These are phyloP conservation scores for Polylopha cassiicola DNA, from an alignment of 2,888 invertebrate genomes.

Conservation along the genomic window DNA sequence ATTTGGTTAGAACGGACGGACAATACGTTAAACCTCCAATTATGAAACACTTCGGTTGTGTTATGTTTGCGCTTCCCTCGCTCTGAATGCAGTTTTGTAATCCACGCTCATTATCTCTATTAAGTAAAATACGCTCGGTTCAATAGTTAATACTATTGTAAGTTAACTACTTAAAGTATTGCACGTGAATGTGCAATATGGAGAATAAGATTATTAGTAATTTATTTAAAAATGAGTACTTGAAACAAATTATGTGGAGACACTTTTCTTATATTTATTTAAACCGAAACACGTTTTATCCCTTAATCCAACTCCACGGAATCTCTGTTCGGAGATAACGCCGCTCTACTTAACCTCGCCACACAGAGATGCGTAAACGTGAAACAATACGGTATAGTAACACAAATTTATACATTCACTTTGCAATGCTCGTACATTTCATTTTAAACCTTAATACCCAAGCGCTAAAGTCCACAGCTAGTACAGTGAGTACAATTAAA, in stretches of 20 bases:
- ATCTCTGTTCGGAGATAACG: slow-evolving; percentile 73
- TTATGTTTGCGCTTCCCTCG: slow-evolving; percentile 7
- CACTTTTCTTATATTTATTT: slow-evolving; percentile 10
- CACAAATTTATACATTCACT: slow-evolving; percentile 56
- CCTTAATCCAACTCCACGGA: slow-evolving; percentile 64
- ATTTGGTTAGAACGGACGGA: slow-evolving; percentile 65
- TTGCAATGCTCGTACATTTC: slow-evolving; percentile 26
- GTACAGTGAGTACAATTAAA: slow-evolving; percentile 27
- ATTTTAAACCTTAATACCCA: slow-evolving; percentile 34
- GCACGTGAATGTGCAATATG: not conserved
- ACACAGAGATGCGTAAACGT: slow-evolving; percentile 74
- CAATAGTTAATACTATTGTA: not conserved
- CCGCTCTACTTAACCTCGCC: slow-evolving; percentile 77
- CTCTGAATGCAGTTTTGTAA: slow-evolving; percentile 19
- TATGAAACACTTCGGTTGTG: slow-evolving; percentile 64
- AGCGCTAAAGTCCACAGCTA: slow-evolving; percentile 33
- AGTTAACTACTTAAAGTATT: not conserved
- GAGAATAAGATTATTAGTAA: not conserved
- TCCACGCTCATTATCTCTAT: not conserved
- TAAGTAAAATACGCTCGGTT: slow-evolving; percentile 13
- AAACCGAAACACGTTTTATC: slow-evolving; percentile 37
- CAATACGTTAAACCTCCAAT: slow-evolving; percentile 64
- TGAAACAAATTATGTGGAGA: too few relatives aligned
- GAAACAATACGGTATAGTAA: slow-evolving; percentile 76
- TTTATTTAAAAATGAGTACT: too few relatives aligned